These are phyloP conservation scores for Dryobates pubescens DNA, from an alignment of 2,797 vertebrate species.

Conservation along the genomic window DNA sequence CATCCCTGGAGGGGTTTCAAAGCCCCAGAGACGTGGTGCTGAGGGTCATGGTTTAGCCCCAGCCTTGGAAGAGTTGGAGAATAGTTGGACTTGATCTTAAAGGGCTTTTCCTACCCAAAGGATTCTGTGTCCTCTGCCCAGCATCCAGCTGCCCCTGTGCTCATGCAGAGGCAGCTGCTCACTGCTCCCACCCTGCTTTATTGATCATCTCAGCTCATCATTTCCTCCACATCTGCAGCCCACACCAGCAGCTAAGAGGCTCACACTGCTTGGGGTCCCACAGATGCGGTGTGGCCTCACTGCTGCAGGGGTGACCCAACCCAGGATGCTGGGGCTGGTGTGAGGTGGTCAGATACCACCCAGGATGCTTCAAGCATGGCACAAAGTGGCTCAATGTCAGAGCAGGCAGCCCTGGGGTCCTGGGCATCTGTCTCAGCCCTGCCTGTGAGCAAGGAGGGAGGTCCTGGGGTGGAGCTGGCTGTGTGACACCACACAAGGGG, in stretches of 20 bases:
- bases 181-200: accelerated
- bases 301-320: not conserved
- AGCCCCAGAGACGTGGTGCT: no score
- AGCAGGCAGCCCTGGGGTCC: not conserved
- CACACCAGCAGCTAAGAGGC: not conserved
- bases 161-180: not conserved
- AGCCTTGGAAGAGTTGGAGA: no score
- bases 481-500: not conserved
- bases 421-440: accelerated
- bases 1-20: no score
- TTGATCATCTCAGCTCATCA: accelerated
- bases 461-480: not conserved
- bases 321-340: accelerated
- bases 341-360: accelerated
- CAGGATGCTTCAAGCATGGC: accelerated
- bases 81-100: no score
- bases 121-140: not conserved
- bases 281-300: not conserved
- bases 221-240: not conserved
- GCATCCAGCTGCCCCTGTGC: not conserved
- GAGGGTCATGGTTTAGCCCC: no score
- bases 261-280: not conserved
- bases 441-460: not conserved
- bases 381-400: accelerated
- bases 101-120: no score